Base-by-base conservation (phyloP, 2,888 invertebrate genomes). In the Caprella mutica region DNA sequence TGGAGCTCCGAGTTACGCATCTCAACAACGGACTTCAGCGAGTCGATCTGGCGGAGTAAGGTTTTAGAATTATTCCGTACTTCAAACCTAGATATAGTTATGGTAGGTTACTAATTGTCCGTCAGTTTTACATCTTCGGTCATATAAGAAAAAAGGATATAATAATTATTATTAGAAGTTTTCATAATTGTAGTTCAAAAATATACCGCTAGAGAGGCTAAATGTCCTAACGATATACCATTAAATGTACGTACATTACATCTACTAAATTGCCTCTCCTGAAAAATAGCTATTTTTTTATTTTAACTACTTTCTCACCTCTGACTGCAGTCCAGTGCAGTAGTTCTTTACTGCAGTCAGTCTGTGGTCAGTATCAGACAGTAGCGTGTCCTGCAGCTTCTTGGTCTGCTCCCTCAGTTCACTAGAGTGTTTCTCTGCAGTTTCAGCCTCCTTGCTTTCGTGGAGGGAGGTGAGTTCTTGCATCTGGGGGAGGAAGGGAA, bases 11-110 rank as follows among this genome's bases (percentile, higher is more conserved):
- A 81, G 71, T 87, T 87, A 69, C 87, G 84, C 69, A 94, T 76
- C 68, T 93, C 93, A 60, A 94, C 77, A 3, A 94, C 93, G 35
- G 85, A 83, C 65, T 88, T 81, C 61, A 94, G 76, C 19, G 92
- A 92, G 67, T 85, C 83, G 1, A 85, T 83, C 73, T 89, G 50
- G 19, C 5, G n/a, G 24, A 0, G 3, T 30, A 30, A 23, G 44
- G 3, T 19, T 44, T 6, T n/a, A 21, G 44, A 23, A 21, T n/a
- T n/a, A n/a, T n/a, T n/a, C n/a, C n/a, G n/a, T n/a, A n/a, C n/a
- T n/a, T n/a, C n/a, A n/a, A n/a, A n/a, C n/a, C n/a, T n/a, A n/a
- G n/a, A n/a, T n/a, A n/a, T n/a, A n/a, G n/a, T n/a, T n/a, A n/a
- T n/a, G n/a, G n/a, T n/a, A n/a, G n/a, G n/a, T n/a, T n/a, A n/a